phyloP scores from a whole-genome alignment of 2,797 vertebrate species.

The Pseudopleuronectes americanus region DNA sequence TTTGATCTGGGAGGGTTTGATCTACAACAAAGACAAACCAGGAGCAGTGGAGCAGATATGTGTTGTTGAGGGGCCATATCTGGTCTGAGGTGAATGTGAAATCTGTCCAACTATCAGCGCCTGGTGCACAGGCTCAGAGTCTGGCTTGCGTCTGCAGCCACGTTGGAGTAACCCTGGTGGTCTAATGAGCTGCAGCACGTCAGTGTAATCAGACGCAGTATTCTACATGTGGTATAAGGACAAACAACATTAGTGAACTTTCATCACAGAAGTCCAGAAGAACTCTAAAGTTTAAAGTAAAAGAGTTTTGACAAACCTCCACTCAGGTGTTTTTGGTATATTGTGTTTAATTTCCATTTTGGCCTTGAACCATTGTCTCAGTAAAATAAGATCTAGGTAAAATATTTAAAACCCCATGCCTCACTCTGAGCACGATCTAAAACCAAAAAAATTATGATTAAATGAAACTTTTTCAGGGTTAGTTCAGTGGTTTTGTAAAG shows the following conservation, averaged over 20 bases:
- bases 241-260: constrained; percentile 4
- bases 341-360: constrained; percentile 15
- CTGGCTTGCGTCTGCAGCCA: constrained; percentile 71
- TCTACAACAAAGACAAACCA: constrained; percentile 13
- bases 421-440: constrained; percentile 17
- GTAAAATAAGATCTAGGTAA: constrained; percentile 15
- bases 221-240: constrained; percentile 15
- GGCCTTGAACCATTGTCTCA: background rate
- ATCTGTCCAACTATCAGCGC: constrained; percentile 48
- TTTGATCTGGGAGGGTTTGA: background rate
- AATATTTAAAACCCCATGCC: constrained; percentile 40
- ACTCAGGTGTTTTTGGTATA: constrained; percentile 2
- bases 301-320: constrained; percentile 2
- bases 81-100: constrained; percentile 49
- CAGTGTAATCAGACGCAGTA: constrained; percentile 30
- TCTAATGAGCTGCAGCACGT: constrained; percentile 35
- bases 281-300: background rate
- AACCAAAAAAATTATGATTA: constrained; percentile 23
- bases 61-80: constrained; percentile 48
- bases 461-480: constrained; percentile 15
- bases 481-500: constrained; percentile 24
- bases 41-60: constrained; percentile 48
- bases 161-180: constrained; percentile 47
- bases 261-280: constrained; percentile 15
- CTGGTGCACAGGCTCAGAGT: constrained; percentile 58